Evolutionary conservation across 2,797 vertebrate species (phyloP).

Genomic region (Mastacembelus armatus): DNA sequence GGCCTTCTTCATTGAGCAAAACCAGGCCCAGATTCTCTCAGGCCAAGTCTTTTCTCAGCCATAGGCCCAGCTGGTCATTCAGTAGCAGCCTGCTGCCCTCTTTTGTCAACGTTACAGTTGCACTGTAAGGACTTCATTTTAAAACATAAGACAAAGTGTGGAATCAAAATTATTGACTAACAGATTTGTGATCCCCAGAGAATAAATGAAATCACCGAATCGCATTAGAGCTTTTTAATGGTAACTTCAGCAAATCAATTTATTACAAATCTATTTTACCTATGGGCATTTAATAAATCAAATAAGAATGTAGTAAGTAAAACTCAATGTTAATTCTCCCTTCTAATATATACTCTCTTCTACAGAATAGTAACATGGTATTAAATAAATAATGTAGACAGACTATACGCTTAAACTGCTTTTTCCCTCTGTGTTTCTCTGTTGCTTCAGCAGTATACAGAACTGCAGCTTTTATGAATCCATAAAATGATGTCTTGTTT

Average conservation of each 20-base stretch:
- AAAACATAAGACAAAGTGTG: not conserved
- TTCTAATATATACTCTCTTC: not conserved
- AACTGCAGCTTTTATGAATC: slow-evolving; percentile 76
- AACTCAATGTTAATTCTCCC: slow-evolving; percentile 7
- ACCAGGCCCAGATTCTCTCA: slow-evolving; percentile 57
- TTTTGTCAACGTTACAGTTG: slow-evolving; percentile 76
- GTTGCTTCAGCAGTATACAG: slow-evolving; percentile 24
- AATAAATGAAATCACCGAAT: slow-evolving; percentile 11
- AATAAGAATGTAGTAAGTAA: not conserved
- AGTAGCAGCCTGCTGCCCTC: slow-evolving; percentile 80
- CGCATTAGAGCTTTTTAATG: no score
- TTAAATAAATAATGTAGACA: slow-evolving; percentile 24
- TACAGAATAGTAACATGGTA: slow-evolving; percentile 25
- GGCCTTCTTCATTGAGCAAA: slow-evolving; percentile 59
- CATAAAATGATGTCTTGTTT: slow-evolving; percentile 81
- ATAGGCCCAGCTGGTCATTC: slow-evolving; percentile 52
- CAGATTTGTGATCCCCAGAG: slow-evolving; percentile 1
- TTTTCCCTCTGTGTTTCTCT: not conserved
- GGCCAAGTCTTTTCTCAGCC: slow-evolving; percentile 42
- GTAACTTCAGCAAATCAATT: no score
- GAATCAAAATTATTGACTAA: not conserved
- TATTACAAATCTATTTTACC: no score
- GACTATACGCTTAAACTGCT: slow-evolving; percentile 16
- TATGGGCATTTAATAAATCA: not conserved
- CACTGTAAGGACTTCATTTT: slow-evolving; percentile 36